A percentile compares a stretch with the other conserved stretches of the same genome.
phyloP scores from a whole-genome alignment of 2,888 invertebrate species.

The Meliscaeva auricollis region DNA sequence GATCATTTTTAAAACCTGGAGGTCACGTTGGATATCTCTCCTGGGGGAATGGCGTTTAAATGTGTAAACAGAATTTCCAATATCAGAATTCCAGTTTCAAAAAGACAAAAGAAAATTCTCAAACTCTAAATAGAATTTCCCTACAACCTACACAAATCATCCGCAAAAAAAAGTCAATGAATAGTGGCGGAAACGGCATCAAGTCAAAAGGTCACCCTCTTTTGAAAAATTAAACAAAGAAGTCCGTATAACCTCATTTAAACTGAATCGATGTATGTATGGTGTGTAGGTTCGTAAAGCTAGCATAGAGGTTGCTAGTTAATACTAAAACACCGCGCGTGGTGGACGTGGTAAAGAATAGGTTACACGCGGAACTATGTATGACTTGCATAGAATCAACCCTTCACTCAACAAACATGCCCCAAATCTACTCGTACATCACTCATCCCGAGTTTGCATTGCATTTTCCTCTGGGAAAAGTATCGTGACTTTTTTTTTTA shows the following conservation, averaged over 20 bases:
- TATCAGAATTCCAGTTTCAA: no score
- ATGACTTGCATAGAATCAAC: slow-evolving; percentile 11
- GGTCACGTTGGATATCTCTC: no score
- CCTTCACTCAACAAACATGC: slow-evolving; percentile 37
- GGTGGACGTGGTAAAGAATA: background rate
- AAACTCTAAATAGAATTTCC: no score
- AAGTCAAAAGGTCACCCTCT: slow-evolving; percentile 58
- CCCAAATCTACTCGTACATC: slow-evolving; percentile 19
- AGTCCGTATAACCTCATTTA: slow-evolving; percentile 1
- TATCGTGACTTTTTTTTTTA: slow-evolving; percentile 1
- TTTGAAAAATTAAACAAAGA: slow-evolving; percentile 29
- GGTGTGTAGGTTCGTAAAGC: no score
- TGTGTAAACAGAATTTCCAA: no score
- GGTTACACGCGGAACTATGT: slow-evolving; percentile 18
- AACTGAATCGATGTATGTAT: background rate
- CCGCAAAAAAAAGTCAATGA: slow-evolving; percentile 19
- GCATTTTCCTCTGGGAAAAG: slow-evolving; percentile 14
- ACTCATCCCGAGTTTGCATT: slow-evolving; percentile 11
- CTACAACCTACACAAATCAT: background rate
- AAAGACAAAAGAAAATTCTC: no score
- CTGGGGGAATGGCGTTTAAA: no score
- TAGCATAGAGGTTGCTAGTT: background rate
- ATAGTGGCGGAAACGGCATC: slow-evolving; percentile 1
- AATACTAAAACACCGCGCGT: background rate
- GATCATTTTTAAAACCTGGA: no score